A percentile compares a stretch with the other conserved stretches of the same genome.
Conservation (phyloP, 2,888 invertebrate species). For the Melanophora roralis region DNA sequence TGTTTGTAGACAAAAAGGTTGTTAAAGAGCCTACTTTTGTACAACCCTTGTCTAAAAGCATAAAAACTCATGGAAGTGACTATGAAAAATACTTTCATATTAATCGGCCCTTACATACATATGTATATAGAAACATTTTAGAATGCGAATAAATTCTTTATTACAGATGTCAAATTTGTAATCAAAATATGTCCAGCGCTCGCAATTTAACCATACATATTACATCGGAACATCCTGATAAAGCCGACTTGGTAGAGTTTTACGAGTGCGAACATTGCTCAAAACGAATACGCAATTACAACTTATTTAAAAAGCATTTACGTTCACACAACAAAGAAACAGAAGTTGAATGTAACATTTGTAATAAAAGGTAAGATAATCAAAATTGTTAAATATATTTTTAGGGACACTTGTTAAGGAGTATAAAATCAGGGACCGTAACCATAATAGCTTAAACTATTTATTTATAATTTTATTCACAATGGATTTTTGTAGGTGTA, state of each 20-base stretch:
- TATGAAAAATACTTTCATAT: too few relatives aligned
- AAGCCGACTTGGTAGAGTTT: conserved; percentile 44
- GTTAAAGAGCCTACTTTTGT: too few relatives aligned
- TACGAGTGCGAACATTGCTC: conserved; percentile 60
- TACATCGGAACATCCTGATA: conserved; percentile 58
- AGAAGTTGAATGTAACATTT: conserved; percentile 61
- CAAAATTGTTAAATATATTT: background rate
- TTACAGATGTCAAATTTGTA: conserved; percentile 62
- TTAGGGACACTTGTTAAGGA: too few relatives aligned
- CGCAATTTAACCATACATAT: conserved; percentile 61
- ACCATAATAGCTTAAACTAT: too few relatives aligned
- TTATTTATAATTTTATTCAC: too few relatives aligned
- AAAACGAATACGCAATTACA: conserved; percentile 58
- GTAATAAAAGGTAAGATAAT: conserved; percentile 62
- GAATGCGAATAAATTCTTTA: background rate
- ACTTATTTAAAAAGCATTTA: conserved; percentile 59
- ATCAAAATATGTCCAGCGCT: conserved; percentile 56
- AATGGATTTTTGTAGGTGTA: too few relatives aligned
- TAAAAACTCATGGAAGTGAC: too few relatives aligned
- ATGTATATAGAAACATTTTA: too few relatives aligned
- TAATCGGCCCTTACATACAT: too few relatives aligned
- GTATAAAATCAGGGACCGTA: too few relatives aligned
- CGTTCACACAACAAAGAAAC: conserved; percentile 54
- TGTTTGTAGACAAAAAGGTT: too few relatives aligned
- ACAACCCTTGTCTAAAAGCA: too few relatives aligned